Conservation (phyloP, 1,140 invertebrate species). For the Trichogramma pretiosum region DNA sequence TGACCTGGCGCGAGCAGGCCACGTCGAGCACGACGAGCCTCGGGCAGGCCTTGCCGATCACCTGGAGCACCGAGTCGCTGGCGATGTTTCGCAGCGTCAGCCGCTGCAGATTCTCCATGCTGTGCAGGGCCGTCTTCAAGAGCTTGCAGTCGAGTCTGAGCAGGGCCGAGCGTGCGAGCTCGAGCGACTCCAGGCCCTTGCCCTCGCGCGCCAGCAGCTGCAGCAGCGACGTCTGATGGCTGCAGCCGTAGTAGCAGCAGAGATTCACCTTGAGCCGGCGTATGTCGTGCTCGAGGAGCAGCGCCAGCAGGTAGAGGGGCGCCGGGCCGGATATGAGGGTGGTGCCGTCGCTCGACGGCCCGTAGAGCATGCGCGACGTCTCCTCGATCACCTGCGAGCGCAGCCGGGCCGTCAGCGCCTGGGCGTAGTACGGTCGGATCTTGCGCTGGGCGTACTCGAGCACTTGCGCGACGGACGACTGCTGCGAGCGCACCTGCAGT, state of each 20-base stretch:
- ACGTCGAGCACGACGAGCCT: conserved; percentile 41
- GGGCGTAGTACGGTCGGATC: conserved; percentile 42
- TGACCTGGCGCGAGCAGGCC: conserved; percentile 44
- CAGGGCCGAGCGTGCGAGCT: conserved; percentile 41
- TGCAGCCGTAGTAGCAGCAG: conserved; percentile 48
- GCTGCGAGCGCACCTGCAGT: conserved; percentile 41
- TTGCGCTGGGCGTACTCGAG: conserved; percentile 35
- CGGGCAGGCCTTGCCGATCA: conserved; percentile 41
- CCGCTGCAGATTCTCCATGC: conserved; percentile 36
- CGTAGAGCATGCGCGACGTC: conserved; percentile 36
- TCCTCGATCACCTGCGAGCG: conserved; percentile 40
- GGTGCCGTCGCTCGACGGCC: conserved; percentile 32
- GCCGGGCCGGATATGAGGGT: conserved; percentile 38
- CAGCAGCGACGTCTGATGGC: conserved; percentile 43
- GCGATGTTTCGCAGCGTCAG: conserved; percentile 44
- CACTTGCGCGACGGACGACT: conserved; percentile 39
- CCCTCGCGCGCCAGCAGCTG: conserved; percentile 41
- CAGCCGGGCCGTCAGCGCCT: conserved; percentile 34
- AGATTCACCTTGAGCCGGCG: conserved; percentile 41
- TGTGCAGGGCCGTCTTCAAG: conserved; percentile 36
- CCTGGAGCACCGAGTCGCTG: conserved; percentile 39
- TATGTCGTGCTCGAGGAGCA: conserved; percentile 43
- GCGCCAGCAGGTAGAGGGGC: conserved; percentile 39
- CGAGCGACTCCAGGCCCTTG: conserved; percentile 36
- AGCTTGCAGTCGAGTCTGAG: conserved; percentile 41